Evolutionary conservation across 1,140 invertebrate species (phyloP).

Genomic region (Ectropis grisescens): DNA sequence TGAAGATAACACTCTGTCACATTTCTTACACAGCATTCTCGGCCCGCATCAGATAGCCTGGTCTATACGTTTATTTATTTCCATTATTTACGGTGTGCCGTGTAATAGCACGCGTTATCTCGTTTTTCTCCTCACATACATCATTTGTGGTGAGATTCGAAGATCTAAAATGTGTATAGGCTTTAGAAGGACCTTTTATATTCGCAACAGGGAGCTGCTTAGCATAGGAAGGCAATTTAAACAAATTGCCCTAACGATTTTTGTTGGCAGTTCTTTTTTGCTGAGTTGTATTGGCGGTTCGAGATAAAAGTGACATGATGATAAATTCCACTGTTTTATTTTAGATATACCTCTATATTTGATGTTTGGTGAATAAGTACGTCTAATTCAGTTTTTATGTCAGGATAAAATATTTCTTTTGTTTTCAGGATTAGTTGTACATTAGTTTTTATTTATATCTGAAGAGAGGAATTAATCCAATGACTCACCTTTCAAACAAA

Average conservation of each 20-base stretch:
- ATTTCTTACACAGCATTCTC: conserved; percentile 25
- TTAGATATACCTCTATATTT: too few species aligned
- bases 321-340: too few species aligned
- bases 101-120: conserved; percentile 52
- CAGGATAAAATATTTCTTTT: too few species aligned
- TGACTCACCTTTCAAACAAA: too few species aligned
- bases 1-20: too few species aligned
- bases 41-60: conserved; percentile 51
- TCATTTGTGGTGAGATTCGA: conserved; percentile 39
- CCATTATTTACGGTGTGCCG: conserved; percentile 60
- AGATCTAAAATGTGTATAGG: conserved; percentile 19
- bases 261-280: conserved; percentile 31
- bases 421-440: conserved; percentile 20
- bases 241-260: conserved; percentile 60
- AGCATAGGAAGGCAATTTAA: conserved; percentile 63
- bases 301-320: conserved; percentile 6
- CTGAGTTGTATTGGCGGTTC: neutral
- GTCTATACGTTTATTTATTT: conserved; percentile 61
- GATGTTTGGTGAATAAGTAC: too few species aligned
- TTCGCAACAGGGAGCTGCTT: conserved; percentile 48
- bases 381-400: too few species aligned
- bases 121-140: conserved; percentile 45
- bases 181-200: conserved; percentile 39
- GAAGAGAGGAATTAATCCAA: too few species aligned
- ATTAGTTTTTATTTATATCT: conserved; percentile 22